Evolutionary conservation across 2,888 invertebrate genomes (phyloP), one percentile per base, ranked within the genome.

Genomic region (Podabrus alpinus): DNA sequence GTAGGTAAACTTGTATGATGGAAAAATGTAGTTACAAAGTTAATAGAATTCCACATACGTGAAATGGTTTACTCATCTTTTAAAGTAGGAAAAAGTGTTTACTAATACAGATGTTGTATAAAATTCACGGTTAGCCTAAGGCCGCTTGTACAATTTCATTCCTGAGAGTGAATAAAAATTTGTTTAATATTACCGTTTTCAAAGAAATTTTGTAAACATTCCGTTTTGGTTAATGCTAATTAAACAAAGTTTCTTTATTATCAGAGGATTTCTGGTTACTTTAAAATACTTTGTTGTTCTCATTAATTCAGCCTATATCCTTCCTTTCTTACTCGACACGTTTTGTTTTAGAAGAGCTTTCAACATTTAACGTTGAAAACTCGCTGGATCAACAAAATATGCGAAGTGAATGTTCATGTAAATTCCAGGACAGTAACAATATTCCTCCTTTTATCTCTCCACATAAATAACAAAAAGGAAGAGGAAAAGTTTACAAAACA

Each of bases 351-450:
- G 29, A 15, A 62, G 25, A 64, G 45, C 17, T 64, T 64, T 64
- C 70, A 70, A 17, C 25, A 25, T 25, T 62, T 17, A 15, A 17
- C 45, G 13, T 21, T 2, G 25, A 45, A 15, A 61, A 29, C 9
- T 64, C 64, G 19, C 60, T 60, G 16, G 61, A 64, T 69, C 25
- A 61, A 62, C 69, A 69, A 62, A 62, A 29, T 60, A 60, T 64
- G 21, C 62, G 21, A 19, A 64, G 19, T n/a, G 16, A 64, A 19
- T 21, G 62, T 64, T 19, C 62, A 19, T 64, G 19, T 64, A 64
- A 64, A 64, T 64, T 64, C 21, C 21, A 15, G 21, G 9, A 19
- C 21, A 21, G 62, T 19, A 19, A 19, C n/a, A 16, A 64, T 64
- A 64, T 64, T 64, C 62, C 45, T 64, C 19, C n/a, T 19, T 19